Evolutionary conservation across 2,113 vertebrate species (phyloP).

Genomic region (Haliaeetus leucogaster): DNA sequence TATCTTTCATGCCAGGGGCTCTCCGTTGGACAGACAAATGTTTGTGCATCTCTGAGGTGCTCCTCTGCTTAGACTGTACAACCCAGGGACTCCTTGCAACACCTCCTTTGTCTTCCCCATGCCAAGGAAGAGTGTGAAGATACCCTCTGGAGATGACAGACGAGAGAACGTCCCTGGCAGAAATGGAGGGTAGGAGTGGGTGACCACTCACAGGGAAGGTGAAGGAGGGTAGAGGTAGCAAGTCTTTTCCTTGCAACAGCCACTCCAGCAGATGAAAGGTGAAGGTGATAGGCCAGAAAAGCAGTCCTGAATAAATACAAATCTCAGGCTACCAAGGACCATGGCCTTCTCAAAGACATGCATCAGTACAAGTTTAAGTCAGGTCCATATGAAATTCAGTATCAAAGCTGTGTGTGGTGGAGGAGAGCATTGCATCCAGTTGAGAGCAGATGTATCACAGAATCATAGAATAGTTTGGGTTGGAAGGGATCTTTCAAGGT

Average conservation of each 20-base stretch:
- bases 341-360: not conserved
- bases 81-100: not conserved
- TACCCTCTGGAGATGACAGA: not conserved
- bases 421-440: not conserved
- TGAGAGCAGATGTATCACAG: not conserved
- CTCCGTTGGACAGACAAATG: not conserved
- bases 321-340: not conserved
- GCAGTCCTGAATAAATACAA: not conserved
- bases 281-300: not conserved
- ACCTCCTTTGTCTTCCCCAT: not conserved
- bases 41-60: not conserved
- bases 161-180: not conserved
- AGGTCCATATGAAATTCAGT: not conserved
- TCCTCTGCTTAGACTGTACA: not conserved
- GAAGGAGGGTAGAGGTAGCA: not conserved
- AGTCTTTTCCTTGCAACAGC: not conserved
- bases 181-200: not conserved
- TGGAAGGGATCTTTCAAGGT: not conserved
- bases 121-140: not conserved
- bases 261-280: not conserved
- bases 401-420: not conserved
- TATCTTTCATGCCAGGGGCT: not conserved
- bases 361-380: not conserved
- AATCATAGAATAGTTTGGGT: not conserved
- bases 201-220: too few species aligned